Conservation (phyloP, 2,797 vertebrate species). For the Leptodactylus fallax region DNA sequence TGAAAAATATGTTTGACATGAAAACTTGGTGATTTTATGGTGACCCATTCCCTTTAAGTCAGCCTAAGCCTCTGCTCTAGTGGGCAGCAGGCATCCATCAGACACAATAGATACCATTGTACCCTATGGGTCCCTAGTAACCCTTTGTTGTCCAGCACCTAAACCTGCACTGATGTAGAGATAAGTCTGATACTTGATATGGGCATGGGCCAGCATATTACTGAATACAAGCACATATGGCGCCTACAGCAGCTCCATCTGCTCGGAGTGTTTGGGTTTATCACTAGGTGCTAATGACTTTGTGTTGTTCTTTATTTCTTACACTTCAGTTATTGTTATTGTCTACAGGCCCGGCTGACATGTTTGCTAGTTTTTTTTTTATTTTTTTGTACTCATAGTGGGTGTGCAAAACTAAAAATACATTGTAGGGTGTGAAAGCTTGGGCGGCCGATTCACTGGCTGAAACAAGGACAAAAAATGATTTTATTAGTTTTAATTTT, state of each 20-base stretch:
- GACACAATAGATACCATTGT: no score
- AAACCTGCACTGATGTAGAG: background rate
- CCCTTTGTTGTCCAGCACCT: background rate
- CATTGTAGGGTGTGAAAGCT: background rate
- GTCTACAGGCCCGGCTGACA: background rate
- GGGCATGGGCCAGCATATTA: background rate
- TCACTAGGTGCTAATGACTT: constrained; percentile 3
- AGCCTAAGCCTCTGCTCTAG: no score
- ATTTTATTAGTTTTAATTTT: no score
- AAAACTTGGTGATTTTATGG: no score
- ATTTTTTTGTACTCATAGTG: background rate
- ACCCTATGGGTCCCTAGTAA: no score
- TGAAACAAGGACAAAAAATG: background rate
- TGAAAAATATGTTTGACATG: no score
- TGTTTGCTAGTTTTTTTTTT: background rate
- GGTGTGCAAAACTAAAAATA: background rate
- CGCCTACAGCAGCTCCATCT: background rate
- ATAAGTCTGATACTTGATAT: background rate
- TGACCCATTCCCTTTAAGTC: no score
- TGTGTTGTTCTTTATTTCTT: background rate
- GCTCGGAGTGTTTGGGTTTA: background rate
- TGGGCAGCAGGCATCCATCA: no score
- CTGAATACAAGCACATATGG: background rate
- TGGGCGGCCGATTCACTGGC: background rate
- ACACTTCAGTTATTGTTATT: background rate